These are phyloP conservation scores for Spondyliosoma cantharus DNA, from an alignment of 2,797 vertebrate genomes.

Conservation along the genomic window DNA sequence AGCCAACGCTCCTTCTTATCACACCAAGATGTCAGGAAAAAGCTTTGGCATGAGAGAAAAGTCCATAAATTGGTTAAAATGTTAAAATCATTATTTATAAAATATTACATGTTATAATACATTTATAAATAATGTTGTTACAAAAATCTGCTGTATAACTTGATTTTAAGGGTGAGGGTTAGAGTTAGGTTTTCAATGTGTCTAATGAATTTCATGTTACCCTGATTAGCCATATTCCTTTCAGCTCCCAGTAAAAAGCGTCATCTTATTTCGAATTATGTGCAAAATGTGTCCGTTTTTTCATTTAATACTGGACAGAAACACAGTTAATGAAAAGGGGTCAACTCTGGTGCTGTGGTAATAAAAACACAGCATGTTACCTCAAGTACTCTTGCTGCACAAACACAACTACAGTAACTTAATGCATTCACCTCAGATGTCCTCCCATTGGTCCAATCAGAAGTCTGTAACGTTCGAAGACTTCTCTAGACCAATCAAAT, in stretches of 20 bases:
- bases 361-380: conserved; percentile 58
- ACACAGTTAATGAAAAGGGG: conserved; percentile 28
- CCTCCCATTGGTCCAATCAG: conserved; percentile 69
- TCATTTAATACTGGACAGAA: background rate
- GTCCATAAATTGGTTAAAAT: background rate
- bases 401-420: conserved; percentile 56
- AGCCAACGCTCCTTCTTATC: background rate
- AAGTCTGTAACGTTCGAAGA: conserved; percentile 12
- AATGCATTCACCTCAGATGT: conserved; percentile 26
- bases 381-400: conserved; percentile 66
- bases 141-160: background rate
- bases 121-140: no score
- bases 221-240: background rate
- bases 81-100: background rate
- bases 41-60: no score
- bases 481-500: conserved; percentile 72
- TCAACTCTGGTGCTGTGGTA: conserved; percentile 44
- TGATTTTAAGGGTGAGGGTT: no score
- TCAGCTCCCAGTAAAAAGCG: background rate
- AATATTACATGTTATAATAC: background rate
- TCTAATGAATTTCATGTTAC: background rate
- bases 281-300: background rate
- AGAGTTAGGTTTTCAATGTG: background rate
- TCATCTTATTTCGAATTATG: background rate
- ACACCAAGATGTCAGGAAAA: no score